Evolutionary conservation across 2,113 vertebrate species (phyloP), one percentile per base, ranked within the genome.

Genomic region (Catharus bicknelli): DNA sequence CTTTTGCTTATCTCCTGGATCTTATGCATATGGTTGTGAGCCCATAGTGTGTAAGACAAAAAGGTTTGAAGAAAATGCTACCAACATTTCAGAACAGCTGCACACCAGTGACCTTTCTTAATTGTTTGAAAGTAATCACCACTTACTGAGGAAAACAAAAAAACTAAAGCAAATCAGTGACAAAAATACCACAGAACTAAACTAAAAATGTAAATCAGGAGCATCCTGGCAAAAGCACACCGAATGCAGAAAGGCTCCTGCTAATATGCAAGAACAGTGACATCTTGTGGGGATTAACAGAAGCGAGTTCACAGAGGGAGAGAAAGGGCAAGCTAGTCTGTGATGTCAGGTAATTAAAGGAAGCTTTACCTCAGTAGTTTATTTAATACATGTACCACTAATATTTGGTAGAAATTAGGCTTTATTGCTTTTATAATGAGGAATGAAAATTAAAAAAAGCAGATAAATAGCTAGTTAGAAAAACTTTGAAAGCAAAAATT

Each of bases 351-450:
- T 47, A 42, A 88, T 50, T 82, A 77, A 86, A 88, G 76, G 42
- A 95, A 88, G 85, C n/a, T 32, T 55, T 82, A 51, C 61, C 79
- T 79, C 66, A 81, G 23, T 51, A 83, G 32, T 83, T 95, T 47
- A 94, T 91, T 95, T 81, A 95, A 94, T 90, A 96, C 70, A 94
- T 84, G 72, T 90, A 86, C 78, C 62, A 91, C 88, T 88, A 89
- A 50, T 70, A 92, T 94, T 95, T 96, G 87, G 90, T 97, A 97
- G 89, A 97, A 97, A 97, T 96, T 70, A 96, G 89, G 93, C 76
- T 97, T 97, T 97, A 97, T 97, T 97, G 97, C 97, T 97, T 96
- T 96, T 96, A 90, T 95, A 95, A 97, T 91, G 92, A 96, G 70
- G 67, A 95, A 92, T 92, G 66, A 78, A 95, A 94, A 59, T 77